Evolutionary conservation across 2,797 vertebrate species (phyloP), one percentile per base, ranked within the genome.

Genomic region (Lutjanus argentimaculatus): DNA sequence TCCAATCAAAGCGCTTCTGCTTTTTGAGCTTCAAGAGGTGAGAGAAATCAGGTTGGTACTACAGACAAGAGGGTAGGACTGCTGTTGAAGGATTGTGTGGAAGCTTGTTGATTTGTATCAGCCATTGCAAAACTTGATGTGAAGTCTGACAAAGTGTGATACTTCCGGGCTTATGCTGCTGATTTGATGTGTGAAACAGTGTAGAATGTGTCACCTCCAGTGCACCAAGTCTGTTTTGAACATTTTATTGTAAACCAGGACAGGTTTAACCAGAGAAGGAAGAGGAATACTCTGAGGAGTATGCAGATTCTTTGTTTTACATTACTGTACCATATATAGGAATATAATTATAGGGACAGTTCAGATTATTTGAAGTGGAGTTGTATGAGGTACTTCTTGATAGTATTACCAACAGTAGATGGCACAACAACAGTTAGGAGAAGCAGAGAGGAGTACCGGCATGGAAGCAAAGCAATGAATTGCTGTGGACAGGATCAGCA

Each of bases 161-260:
- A 30, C 72, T 59, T 63, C 58, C 5, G 21, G 57, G 40, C 62
- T 72, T 65, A 30, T 67, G 84, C 67, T 84, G 72, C 58, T 84
- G 88, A 75, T 74, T 58, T 66, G 67, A 77, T 25, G 85, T 87
- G 86, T 83, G 80, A 86, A 81, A 67, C 43, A 36, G n/a, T 72
- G 78, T 30, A 52, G 52, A 75, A 81, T 51, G 21, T 77, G 74
- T 84, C 72, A 69, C 62, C 17, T 76, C 30, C 57, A 19, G 61
- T 45, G 42, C 75, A 30, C 69, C 7, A 15, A 22, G 68, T 69
- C 52, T 43, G 51, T n/a, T 72, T 75, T 59, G 19, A 80, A 73
- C 78, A 74, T 16, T 61, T 69, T 64, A 40, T 25, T 30, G 59
- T 48, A 48, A 69, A 70, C 25, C 40, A 13, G 19, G 40, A 75